A percentile compares a stretch with the other conserved stretches of the same genome.
Conservation (phyloP, 1,140 invertebrate genomes). For the Caenorhabditis brenneri region DNA sequence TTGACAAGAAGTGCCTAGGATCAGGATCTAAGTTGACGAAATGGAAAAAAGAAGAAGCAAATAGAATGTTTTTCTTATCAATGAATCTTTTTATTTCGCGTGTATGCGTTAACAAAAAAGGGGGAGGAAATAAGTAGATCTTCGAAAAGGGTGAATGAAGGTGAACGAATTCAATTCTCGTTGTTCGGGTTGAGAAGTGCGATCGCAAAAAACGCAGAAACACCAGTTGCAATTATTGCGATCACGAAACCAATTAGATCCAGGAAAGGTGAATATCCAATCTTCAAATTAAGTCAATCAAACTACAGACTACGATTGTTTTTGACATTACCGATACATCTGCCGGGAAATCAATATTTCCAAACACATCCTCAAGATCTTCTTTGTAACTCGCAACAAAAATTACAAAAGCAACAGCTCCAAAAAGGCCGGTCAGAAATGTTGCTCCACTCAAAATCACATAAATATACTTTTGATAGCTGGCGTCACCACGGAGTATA, state of each 20-base stretch:
- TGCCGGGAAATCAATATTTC: neutral
- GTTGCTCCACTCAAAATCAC: neutral
- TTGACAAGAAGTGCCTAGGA: slow-evolving; percentile 21
- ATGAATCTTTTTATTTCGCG: slow-evolving; percentile 4
- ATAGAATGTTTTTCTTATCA: slow-evolving; percentile 29
- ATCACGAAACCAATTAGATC: slow-evolving; percentile 34
- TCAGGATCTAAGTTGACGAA: slow-evolving; percentile 14
- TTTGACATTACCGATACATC: neutral
- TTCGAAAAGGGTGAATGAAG: neutral
- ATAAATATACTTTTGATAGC: slow-evolving; percentile 22
- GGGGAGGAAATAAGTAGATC: neutral
- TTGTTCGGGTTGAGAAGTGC: slow-evolving; percentile 12
- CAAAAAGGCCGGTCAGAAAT: neutral
- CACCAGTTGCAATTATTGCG: neutral
- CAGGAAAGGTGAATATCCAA: slow-evolving; percentile 33
- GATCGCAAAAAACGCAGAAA: slow-evolving; percentile 8
- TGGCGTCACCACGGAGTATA: neutral
- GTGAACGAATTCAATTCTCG: neutral
- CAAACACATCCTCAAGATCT: neutral
- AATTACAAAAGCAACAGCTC: slow-evolving; percentile 1
- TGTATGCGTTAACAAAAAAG: neutral
- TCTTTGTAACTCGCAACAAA: neutral
- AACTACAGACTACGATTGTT: neutral
- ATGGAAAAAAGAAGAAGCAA: neutral
- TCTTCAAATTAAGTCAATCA: slow-evolving; percentile 7